phyloP scores from a whole-genome alignment of 2,797 vertebrate species.

The Pelodytes ibericus region DNA sequence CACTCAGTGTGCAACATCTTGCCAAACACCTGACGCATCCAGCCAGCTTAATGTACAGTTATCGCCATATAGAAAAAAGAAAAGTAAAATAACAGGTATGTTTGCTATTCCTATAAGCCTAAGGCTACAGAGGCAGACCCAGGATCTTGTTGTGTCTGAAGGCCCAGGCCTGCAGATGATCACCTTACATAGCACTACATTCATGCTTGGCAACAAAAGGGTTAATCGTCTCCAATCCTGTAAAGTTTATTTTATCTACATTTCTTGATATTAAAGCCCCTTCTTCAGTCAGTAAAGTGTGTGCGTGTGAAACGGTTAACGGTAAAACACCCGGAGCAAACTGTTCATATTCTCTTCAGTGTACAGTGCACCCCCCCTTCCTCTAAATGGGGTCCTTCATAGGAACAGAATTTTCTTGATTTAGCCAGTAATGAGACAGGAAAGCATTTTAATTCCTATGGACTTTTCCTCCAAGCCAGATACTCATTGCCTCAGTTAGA shows the following conservation, averaged over 20 bases:
- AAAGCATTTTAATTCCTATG: background rate
- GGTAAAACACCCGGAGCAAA: too few species aligned
- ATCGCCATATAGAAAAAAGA: too few species aligned
- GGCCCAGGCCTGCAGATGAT: background rate
- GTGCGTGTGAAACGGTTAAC: background rate
- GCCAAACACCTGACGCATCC: too few species aligned
- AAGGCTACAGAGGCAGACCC: too few species aligned
- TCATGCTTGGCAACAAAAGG: background rate
- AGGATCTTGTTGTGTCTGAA: too few species aligned
- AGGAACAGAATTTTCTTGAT: background rate
- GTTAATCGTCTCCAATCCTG: background rate
- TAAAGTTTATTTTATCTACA: background rate
- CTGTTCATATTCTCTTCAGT: background rate
- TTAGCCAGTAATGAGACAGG: too few species aligned
- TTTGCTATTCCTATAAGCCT: too few species aligned
- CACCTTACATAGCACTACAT: background rate
- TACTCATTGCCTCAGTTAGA: background rate
- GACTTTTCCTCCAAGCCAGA: background rate
- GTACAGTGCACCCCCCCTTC: background rate
- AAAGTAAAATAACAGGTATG: too few species aligned
- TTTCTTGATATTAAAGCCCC: background rate
- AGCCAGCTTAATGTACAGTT: too few species aligned
- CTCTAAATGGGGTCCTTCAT: background rate
- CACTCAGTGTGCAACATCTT: too few species aligned
- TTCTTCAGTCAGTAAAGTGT: background rate